phyloP scores from a whole-genome alignment of 92 coral and sea anemone genomes.

The Plumapathes pennacea region DNA sequence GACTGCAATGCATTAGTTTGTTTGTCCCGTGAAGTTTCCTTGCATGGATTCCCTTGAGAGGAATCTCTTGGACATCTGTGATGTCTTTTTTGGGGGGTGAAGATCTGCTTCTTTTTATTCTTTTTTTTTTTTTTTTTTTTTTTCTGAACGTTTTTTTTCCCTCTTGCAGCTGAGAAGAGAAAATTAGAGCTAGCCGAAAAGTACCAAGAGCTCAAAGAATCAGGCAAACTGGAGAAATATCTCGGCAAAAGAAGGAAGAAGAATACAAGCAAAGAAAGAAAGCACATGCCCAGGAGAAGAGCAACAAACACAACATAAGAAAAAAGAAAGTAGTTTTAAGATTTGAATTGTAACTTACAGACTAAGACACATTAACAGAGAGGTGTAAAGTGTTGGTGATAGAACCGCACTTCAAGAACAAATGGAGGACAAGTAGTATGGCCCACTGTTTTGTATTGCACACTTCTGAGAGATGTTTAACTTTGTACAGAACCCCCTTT shows the following conservation, averaged over 20 bases:
- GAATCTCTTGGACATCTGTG: not conserved
- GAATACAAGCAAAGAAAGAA: conserved; percentile 83
- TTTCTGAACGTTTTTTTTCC: not conserved
- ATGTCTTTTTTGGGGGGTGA: not conserved
- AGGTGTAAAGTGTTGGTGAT: too few species aligned
- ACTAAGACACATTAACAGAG: not conserved
- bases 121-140: not conserved
- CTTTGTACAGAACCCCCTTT: too few species aligned
- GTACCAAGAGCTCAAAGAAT: conserved; percentile 72
- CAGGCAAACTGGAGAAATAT: conserved; percentile 80
- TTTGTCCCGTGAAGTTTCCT: too few species aligned
- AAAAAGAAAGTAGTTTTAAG: too few species aligned
- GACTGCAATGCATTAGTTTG: too few species aligned
- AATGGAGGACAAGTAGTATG: too few species aligned
- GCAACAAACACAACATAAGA: conserved; percentile 19
- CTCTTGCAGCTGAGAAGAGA: conserved; percentile 76
- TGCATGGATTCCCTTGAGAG: too few species aligned
- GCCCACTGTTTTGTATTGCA: too few species aligned
- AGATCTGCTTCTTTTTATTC: not conserved
- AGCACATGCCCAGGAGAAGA: conserved; percentile 77
- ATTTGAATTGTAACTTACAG: too few species aligned
- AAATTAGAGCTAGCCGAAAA: conserved; percentile 91
- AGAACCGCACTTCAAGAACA: too few species aligned
- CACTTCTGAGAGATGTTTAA: too few species aligned
- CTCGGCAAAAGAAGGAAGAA: conserved; percentile 81